Conservation (phyloP, 2,797 vertebrate genomes). For the Yasuhikotakia modesta region DNA sequence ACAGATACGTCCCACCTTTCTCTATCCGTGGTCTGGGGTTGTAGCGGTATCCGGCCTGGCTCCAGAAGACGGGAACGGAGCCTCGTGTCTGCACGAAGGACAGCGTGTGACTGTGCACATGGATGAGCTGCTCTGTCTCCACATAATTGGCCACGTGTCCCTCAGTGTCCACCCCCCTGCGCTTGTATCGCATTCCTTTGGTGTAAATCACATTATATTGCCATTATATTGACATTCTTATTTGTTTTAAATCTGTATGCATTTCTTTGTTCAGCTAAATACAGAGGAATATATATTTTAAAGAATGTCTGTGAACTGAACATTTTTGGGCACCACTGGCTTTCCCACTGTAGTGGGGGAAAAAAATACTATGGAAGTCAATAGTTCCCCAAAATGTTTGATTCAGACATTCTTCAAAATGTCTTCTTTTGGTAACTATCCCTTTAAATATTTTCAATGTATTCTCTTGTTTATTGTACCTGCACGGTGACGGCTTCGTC, state of each 20-base stretch:
- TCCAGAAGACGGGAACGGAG: slow-evolving; percentile 98
- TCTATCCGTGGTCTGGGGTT: slow-evolving; percentile 95
- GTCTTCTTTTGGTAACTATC: too few species aligned
- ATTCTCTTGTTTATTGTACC: slow-evolving; percentile 71
- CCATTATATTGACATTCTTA: background rate
- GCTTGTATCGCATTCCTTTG: slow-evolving; percentile 96
- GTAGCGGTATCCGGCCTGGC: slow-evolving; percentile 95
- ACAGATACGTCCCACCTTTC: slow-evolving; percentile 75
- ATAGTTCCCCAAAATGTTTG: too few species aligned
- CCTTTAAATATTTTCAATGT: background rate
- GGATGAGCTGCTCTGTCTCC: slow-evolving; percentile 96
- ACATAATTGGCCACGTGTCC: slow-evolving; percentile 97
- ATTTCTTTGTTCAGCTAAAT: too few species aligned
- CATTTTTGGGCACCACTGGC: too few species aligned
- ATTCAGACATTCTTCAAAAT: too few species aligned
- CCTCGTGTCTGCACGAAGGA: slow-evolving; percentile 95
- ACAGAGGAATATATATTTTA: too few species aligned
- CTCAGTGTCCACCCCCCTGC: slow-evolving; percentile 92
- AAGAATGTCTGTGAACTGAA: too few species aligned
- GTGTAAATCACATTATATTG: slow-evolving; percentile 46
- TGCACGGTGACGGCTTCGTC: slow-evolving; percentile 93
- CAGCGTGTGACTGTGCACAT: slow-evolving; percentile 95
- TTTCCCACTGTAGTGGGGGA: too few species aligned
- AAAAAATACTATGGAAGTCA: too few species aligned
- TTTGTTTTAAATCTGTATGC: too few species aligned